Evolutionary conservation across 2,113 vertebrate genomes (phyloP).

Genomic region (Nothobranchius kuhntae): DNA sequence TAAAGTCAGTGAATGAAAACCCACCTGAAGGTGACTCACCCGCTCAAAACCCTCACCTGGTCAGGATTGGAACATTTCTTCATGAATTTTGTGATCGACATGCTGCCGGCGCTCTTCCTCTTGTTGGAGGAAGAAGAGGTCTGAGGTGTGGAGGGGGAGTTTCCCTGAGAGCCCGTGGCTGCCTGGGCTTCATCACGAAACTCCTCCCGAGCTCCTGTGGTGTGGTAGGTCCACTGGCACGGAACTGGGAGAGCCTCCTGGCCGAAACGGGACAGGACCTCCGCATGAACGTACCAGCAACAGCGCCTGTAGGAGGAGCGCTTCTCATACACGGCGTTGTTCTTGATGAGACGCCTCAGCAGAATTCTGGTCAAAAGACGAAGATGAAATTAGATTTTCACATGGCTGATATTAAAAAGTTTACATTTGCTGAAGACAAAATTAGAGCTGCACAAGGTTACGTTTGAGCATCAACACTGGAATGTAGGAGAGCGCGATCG

Average conservation of each 20-base stretch:
- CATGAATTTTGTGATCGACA: conserved; percentile 97
- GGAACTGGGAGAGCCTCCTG: conserved; percentile 89
- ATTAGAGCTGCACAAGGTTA: too few relatives aligned
- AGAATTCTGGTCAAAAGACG: conserved; percentile 78
- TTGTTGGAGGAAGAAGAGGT: conserved; percentile 72
- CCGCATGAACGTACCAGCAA: conserved; percentile 92
- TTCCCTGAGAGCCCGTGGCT: conserved; percentile 53
- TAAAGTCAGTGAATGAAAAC: too few relatives aligned
- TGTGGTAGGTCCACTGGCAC: conserved; percentile 92
- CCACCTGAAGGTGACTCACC: too few relatives aligned
- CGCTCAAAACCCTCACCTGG: conserved; percentile 74
- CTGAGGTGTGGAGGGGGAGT: conserved; percentile 72
- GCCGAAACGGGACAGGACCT: conserved; percentile 84
- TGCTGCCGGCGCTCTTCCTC: conserved; percentile 85
- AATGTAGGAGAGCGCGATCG: too few relatives aligned
- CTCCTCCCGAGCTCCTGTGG: conserved; percentile 75
- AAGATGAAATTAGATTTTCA: background rate
- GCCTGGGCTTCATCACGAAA: conserved; percentile 80
- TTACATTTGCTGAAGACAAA: too few relatives aligned
- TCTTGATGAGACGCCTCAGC: conserved; percentile 88
- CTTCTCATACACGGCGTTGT: conserved; percentile 92
- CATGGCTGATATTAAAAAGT: background rate
- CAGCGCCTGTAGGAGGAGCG: conserved; percentile 82
- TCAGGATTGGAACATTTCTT: conserved; percentile 79
- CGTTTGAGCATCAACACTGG: too few relatives aligned